Evolutionary conservation across 2,113 vertebrate species (phyloP).

Genomic region (Smithornis capensis): DNA sequence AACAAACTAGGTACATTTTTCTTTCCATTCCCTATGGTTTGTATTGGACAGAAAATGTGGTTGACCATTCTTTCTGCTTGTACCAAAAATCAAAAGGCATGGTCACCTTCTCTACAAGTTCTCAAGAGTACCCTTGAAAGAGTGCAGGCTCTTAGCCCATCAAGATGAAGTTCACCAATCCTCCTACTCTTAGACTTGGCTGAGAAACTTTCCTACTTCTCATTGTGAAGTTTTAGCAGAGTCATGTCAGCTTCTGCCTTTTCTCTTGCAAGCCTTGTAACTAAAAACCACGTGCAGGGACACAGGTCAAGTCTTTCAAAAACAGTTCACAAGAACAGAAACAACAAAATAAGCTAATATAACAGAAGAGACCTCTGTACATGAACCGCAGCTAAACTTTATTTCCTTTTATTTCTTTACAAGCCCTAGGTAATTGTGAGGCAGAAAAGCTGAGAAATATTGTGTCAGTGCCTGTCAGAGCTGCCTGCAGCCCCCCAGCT

Average conservation of each 20-base stretch:
- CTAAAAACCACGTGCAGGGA: background rate
- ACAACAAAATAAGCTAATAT: background rate
- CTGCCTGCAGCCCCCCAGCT: background rate
- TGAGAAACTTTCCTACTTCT: background rate
- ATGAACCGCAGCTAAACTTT: background rate
- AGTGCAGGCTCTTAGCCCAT: background rate
- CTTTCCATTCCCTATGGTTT: background rate
- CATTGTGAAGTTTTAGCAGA: background rate
- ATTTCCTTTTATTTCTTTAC: background rate
- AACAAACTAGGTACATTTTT: background rate
- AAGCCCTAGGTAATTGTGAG: background rate
- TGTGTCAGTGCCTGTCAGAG: background rate
- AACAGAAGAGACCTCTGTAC: background rate
- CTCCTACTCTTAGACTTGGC: background rate
- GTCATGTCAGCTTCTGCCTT: background rate
- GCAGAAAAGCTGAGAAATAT: background rate
- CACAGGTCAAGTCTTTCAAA: background rate
- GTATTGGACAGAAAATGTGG: background rate
- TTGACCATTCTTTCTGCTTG: background rate
- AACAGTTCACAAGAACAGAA: slow-evolving; percentile 8
- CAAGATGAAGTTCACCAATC: background rate
- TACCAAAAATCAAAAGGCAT: background rate
- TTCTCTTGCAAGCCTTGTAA: background rate
- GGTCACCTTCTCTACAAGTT: background rate
- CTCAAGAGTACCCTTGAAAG: background rate